phyloP scores from a whole-genome alignment of 2,113 vertebrate species.

The Mesitornis unicolor region DNA sequence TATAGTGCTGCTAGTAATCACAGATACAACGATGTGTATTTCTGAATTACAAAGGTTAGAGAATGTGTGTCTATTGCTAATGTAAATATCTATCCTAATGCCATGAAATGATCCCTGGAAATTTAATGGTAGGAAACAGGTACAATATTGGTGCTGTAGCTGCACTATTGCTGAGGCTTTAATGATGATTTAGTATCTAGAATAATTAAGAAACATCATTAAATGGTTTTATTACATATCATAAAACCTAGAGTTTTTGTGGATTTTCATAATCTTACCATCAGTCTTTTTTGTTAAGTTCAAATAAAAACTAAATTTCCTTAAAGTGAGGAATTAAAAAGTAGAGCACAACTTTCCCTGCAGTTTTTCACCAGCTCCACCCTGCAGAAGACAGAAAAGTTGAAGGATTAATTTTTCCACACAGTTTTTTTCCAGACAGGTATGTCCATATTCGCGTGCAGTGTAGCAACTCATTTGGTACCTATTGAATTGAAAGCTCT shows the following conservation, averaged over 20 bases:
- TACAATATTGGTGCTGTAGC: background rate
- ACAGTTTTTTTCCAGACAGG: background rate
- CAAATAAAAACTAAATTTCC: background rate
- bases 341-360: background rate
- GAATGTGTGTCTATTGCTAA: background rate
- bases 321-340: background rate
- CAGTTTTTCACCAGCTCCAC: background rate
- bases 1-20: background rate
- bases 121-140: background rate
- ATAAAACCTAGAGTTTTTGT: background rate
- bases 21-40: background rate
- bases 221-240: background rate
- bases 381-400: background rate
- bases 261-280: background rate
- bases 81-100: background rate
- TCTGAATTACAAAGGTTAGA: background rate
- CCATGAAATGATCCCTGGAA: background rate
- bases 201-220: background rate
- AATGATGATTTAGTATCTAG: background rate
- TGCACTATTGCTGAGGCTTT: background rate
- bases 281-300: background rate
- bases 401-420: background rate
- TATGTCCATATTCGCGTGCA: background rate
- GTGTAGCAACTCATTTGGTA: background rate
- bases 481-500: background rate